phyloP scores from a whole-genome alignment of 2,113 vertebrate species.

The Petrocephalus zakoni region DNA sequence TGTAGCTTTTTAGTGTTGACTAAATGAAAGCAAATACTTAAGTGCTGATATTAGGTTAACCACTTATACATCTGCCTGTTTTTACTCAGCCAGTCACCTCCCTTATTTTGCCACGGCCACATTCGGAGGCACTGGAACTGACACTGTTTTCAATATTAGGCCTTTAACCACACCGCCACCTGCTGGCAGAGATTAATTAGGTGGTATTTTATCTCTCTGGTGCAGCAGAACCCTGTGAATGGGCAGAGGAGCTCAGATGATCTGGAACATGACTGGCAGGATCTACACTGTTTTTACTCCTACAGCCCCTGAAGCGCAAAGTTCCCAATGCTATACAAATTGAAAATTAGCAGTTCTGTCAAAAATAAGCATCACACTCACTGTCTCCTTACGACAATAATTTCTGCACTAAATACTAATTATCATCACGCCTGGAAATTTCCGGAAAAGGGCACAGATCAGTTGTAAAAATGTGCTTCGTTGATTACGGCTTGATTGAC shows the following conservation, averaged over 20 bases:
- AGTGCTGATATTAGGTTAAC: not conserved
- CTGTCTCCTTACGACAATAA: not conserved
- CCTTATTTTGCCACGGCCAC: not conserved
- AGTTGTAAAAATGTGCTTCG: not conserved
- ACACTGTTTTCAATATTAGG: not conserved
- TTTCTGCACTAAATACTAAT: not conserved
- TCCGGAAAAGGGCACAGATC: not conserved
- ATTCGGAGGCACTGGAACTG: not conserved
- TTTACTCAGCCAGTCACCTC: not conserved
- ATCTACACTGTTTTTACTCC: not conserved
- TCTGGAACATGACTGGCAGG: not conserved
- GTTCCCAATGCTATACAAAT: not conserved
- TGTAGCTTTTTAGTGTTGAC: not conserved
- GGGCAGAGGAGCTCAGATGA: not conserved
- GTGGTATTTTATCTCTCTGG: not conserved
- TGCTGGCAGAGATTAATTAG: not conserved
- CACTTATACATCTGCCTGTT: not conserved
- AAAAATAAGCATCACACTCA: not conserved
- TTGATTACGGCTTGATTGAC: not conserved
- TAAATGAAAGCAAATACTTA: not conserved
- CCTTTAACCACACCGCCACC: not conserved
- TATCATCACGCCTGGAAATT: not conserved
- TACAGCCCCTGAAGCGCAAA: not conserved
- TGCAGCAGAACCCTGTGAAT: not conserved
- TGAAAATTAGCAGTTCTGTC: not conserved